phyloP scores from a whole-genome alignment of 2,113 vertebrate species.

The Glaucomys volans region DNA sequence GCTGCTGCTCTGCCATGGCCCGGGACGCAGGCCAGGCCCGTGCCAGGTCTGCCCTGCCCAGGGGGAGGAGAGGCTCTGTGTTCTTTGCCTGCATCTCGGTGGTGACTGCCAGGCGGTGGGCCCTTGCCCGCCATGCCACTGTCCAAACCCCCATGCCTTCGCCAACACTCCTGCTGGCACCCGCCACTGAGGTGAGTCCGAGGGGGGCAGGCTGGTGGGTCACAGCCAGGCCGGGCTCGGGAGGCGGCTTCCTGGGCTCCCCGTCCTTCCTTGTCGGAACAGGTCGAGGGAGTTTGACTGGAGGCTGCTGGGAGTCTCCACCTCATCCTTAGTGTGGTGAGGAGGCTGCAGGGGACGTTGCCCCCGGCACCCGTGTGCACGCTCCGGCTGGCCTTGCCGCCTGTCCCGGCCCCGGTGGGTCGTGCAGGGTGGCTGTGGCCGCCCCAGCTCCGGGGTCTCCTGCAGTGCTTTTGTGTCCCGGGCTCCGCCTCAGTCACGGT shows the following conservation, averaged over 20 bases:
- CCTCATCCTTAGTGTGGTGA: no score
- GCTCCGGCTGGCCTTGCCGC: fast-evolving
- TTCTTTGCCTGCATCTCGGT: conserved; percentile 73
- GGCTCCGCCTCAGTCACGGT: neutral
- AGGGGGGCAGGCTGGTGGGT: neutral
- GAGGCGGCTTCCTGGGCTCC: neutral
- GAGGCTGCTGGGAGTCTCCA: neutral
- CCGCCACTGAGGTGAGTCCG: conserved; percentile 68
- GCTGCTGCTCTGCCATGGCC: conserved; percentile 57
- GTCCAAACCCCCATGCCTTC: neutral
- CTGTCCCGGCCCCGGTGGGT: neutral
- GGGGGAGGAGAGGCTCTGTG: conserved; percentile 68
- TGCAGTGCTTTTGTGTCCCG: neutral
- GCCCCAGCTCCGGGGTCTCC: fast-evolving
- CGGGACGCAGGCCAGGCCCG: conserved; percentile 28
- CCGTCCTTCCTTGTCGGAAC: neutral
- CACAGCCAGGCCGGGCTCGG: fast-evolving
- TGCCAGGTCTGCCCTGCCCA: neutral
- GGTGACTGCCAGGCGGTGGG: conserved; percentile 67
- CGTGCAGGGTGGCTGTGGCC: fast-evolving
- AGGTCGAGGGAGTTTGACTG: conserved; percentile 66
- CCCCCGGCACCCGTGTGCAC: fast-evolving
- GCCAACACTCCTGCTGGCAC: neutral
- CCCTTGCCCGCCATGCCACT: neutral
- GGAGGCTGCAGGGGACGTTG: neutral